Evolutionary conservation across 2,113 vertebrate genomes (phyloP), one percentile per base, ranked within the genome.

Genomic region (Pluvialis apricaria): DNA sequence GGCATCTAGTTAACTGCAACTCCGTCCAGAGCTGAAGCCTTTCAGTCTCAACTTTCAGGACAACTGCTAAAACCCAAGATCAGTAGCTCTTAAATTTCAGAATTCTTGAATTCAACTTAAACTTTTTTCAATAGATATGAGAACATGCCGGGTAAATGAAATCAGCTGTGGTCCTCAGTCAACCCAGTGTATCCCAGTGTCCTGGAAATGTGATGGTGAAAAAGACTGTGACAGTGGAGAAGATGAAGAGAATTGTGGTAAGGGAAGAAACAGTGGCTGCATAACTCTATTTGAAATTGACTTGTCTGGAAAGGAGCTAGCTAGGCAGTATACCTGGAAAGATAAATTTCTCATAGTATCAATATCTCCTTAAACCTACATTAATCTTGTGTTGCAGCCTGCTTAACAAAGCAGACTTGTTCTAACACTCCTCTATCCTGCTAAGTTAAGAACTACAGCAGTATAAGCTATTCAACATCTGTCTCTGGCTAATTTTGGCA

Each of bases 181-280:
- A 91, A 99, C 98, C 51, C 99, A 99, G 93, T 99, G 99, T 86
- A 99, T 99, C 96, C 99, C 99, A 28, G 79, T 98, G 71, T 99
- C 98, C 98, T 99, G 99, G 99, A 99, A 99, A 86, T 99, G 99
- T 95, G 99, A 99, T 92, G 99, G 99, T 77, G 99, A 99, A 97
- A 98, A 96, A 94, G 99, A 99, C 98, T 99, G 99, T 95, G 99
- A 99, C 97, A 99, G 98, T 90, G 99, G 98, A 86, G 99, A 99
- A 97, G 99, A 99, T 90, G 99, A 99, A 97, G 96, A 98, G 85
- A 98, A 98, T 97, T 99, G 99, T 98, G 99, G 99, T 99, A 98
- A 97, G 99, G 97, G 93, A 86, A 55, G 71, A 64, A 90, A 57
- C 2, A 3, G 36, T 85, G 40, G 65, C 65, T 95, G 83, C 82